Evolutionary conservation across 2,113 vertebrate species (phyloP).

Genomic region (Butorides virescens): DNA sequence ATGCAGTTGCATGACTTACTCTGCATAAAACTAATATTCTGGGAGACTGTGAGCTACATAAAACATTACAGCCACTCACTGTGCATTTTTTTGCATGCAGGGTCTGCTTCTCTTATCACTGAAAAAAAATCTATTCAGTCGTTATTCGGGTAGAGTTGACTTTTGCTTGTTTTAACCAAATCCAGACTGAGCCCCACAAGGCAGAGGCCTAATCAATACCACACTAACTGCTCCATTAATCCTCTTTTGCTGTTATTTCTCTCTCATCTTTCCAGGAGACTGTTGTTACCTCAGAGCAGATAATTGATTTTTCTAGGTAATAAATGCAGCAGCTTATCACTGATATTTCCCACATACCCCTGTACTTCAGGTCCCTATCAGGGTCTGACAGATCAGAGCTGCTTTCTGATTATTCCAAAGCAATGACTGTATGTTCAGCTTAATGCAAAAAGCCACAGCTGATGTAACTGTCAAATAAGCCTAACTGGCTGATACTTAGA

Average conservation of each 20-base stretch:
- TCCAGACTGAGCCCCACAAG: conserved; percentile 26
- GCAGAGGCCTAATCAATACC: conserved; percentile 63
- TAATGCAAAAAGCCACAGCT: not conserved
- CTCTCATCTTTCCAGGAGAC: conserved; percentile 52
- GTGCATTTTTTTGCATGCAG: not conserved
- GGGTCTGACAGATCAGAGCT: not conserved
- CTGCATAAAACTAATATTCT: not conserved
- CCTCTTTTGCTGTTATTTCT: conserved; percentile 42
- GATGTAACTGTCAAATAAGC: not conserved
- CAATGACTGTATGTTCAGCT: not conserved
- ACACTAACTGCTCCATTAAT: conserved; percentile 70
- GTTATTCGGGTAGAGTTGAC: conserved; percentile 42
- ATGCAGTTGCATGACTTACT: not conserved
- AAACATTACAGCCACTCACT: not conserved
- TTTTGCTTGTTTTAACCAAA: conserved; percentile 47
- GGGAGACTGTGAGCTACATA: not conserved
- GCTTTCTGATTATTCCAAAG: conserved; percentile 34
- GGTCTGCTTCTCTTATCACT: not conserved
- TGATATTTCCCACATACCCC: conserved; percentile 24
- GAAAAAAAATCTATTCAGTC: conserved; percentile 28
- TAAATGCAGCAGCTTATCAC: conserved; percentile 62
- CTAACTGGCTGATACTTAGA: not conserved
- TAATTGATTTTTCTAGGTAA: conserved; percentile 67
- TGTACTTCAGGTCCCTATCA: not conserved
- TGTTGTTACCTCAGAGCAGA: conserved; percentile 46